Evolutionary conservation across 92 coral and sea anemone genomes (phyloP).

Genomic region (Actinernus sp.): DNA sequence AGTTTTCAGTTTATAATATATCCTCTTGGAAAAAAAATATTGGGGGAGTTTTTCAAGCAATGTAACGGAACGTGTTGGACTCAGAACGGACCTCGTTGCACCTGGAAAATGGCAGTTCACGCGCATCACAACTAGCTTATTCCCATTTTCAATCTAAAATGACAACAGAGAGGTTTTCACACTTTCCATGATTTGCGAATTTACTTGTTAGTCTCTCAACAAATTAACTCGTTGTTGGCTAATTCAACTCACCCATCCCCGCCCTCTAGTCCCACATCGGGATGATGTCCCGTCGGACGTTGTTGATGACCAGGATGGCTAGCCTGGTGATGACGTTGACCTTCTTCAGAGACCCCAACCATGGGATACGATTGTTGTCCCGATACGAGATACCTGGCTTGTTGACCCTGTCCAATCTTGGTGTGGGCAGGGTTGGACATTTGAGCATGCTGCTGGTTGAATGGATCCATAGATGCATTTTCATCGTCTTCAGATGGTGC

Average conservation of each 20-base stretch:
- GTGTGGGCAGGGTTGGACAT: neutral
- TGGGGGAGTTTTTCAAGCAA: too few relatives aligned
- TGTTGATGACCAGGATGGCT: conserved; percentile 45
- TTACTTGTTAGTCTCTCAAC: too few relatives aligned
- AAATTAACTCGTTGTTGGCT: too few relatives aligned
- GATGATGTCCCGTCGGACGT: conserved; percentile 39
- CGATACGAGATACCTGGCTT: conserved; percentile 3
- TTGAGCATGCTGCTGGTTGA: neutral
- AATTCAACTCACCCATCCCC: conserved; percentile 67
- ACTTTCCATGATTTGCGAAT: too few relatives aligned
- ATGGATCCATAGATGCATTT: conserved; percentile 9
- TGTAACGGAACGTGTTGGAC: too few relatives aligned
- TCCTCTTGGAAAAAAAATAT: too few relatives aligned
- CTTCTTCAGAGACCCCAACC: conserved; percentile 10
- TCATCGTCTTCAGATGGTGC: conserved; percentile 77
- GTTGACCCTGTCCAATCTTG: neutral
- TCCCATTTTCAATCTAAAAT: too few relatives aligned
- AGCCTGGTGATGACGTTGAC: conserved; percentile 27
- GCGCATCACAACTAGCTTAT: too few relatives aligned
- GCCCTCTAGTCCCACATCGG: conserved; percentile 57
- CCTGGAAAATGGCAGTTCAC: too few relatives aligned
- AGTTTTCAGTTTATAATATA: too few relatives aligned
- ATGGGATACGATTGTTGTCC: conserved; percentile 9
- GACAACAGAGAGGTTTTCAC: too few relatives aligned
- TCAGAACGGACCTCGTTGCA: too few relatives aligned